phyloP scores from a whole-genome alignment of 1,140 invertebrate genomes.

The Saxidomus purpurata region DNA sequence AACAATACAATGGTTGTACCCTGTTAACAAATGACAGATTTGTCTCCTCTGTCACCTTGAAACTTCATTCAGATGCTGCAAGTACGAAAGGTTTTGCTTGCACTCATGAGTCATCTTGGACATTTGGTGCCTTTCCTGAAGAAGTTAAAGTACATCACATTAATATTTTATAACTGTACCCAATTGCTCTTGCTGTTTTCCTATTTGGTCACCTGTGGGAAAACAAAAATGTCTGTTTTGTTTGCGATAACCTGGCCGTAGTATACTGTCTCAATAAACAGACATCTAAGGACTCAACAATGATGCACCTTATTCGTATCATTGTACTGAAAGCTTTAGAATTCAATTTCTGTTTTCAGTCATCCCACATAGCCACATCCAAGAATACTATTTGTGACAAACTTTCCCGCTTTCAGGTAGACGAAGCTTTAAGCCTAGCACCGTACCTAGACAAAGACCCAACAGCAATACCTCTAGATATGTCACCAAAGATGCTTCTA shows the following conservation, averaged over 20 bases:
- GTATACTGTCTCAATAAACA: slow-evolving; percentile 67
- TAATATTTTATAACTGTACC: slow-evolving; percentile 51
- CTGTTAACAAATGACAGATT: slow-evolving; percentile 34
- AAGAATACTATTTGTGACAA: slow-evolving; percentile 39
- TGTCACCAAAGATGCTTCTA: neutral
- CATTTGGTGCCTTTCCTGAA: neutral
- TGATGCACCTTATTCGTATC: slow-evolving; percentile 9
- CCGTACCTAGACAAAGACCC: slow-evolving; percentile 23
- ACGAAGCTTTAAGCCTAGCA: slow-evolving; percentile 1
- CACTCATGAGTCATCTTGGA: neutral
- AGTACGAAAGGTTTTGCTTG: neutral
- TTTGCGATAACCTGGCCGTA: slow-evolving; percentile 61
- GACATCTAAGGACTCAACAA: too few relatives aligned
- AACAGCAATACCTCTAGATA: neutral
- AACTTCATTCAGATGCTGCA: slow-evolving; percentile 41
- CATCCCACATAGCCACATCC: neutral
- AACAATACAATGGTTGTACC: slow-evolving; percentile 54
- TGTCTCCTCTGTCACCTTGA: slow-evolving; percentile 2
- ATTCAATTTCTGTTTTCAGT: slow-evolving; percentile 31
- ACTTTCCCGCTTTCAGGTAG: slow-evolving; percentile 43
- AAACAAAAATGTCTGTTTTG: slow-evolving; percentile 44
- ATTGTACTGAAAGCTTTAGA: slow-evolving; percentile 24
- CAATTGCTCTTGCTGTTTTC: slow-evolving; percentile 49
- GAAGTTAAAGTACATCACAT: neutral
- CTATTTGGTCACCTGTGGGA: slow-evolving; percentile 21